These are phyloP conservation scores for Brevimyrus niger DNA, from an alignment of 2,113 vertebrate genomes.

Conservation along the genomic window DNA sequence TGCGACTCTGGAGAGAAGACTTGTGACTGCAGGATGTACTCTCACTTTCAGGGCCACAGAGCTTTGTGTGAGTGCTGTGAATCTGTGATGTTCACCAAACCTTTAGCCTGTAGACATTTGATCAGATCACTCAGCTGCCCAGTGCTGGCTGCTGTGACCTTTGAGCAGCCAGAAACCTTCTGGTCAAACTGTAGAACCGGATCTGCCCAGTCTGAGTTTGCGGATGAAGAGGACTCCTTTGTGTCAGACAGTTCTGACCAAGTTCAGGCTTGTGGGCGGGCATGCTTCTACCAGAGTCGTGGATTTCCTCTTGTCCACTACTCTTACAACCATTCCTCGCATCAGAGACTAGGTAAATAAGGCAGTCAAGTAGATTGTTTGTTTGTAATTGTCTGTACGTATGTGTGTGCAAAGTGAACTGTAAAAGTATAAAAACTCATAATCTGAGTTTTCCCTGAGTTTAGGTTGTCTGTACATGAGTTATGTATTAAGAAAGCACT, in stretches of 20 bases:
- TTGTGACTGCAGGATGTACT: conserved; percentile 66
- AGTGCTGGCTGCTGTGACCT: conserved; percentile 67
- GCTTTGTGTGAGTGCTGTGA: conserved; percentile 79
- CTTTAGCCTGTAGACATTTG: conserved; percentile 83
- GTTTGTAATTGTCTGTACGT: neutral
- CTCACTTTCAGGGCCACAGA: conserved; percentile 67
- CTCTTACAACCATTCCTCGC: conserved; percentile 76
- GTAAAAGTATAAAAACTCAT: conserved; percentile 23
- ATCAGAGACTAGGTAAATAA: conserved; percentile 50
- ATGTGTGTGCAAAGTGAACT: conserved; percentile 13
- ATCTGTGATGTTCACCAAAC: conserved; percentile 71
- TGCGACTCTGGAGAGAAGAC: conserved; percentile 34
- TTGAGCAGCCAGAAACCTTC: conserved; percentile 70
- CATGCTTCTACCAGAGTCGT: conserved; percentile 91
- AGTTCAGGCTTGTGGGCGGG: conserved; percentile 87
- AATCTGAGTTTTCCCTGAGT: conserved; percentile 36
- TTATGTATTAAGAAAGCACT: conserved; percentile 65
- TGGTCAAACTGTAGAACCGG: conserved; percentile 83
- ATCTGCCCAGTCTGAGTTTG: conserved; percentile 85
- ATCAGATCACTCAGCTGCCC: conserved; percentile 93
- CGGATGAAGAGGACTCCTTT: conserved; percentile 90
- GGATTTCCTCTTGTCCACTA: conserved; percentile 87
- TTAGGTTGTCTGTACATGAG: conserved; percentile 30
- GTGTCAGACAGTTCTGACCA: conserved; percentile 96
- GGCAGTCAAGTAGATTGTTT: conserved; percentile 35